Evolutionary conservation across 2,113 vertebrate genomes (phyloP).

Genomic region (Corvus cornix): DNA sequence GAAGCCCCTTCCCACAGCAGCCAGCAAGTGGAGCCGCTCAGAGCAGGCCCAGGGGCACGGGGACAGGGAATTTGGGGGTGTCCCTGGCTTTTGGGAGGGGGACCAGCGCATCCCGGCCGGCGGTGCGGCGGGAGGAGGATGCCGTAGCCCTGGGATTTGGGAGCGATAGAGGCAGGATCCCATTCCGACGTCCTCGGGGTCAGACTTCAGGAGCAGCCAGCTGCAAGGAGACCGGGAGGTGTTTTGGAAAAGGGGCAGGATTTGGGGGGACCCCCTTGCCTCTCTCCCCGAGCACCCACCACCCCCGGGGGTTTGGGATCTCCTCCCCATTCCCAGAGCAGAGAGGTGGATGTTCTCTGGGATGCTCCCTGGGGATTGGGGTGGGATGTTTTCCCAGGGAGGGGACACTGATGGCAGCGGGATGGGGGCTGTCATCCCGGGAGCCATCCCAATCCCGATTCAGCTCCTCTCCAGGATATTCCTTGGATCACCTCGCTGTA

Average conservation of each 20-base stretch:
- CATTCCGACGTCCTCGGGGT: fast-evolving
- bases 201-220: neutral
- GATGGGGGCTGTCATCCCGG: neutral
- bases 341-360: fast-evolving
- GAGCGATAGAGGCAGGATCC: neutral
- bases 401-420: neutral
- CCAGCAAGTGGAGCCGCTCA: neutral
- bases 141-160: neutral
- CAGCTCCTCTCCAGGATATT: neutral
- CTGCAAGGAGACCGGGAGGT: neutral
- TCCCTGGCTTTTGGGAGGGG: neutral
- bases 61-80: neutral
- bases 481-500: conserved; percentile 36
- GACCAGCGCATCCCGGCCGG: neutral
- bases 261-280: fast-evolving
- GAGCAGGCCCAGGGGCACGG: neutral
- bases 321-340: neutral
- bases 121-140: neutral
- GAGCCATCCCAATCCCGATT: neutral
- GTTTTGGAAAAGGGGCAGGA: neutral
- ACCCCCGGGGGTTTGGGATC: fast-evolving
- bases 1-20: neutral
- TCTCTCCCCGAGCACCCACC: neutral
- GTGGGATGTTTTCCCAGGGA: neutral
- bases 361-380: neutral